Conservation (phyloP, 2,888 invertebrate genomes). For the Dusona sp. region DNA sequence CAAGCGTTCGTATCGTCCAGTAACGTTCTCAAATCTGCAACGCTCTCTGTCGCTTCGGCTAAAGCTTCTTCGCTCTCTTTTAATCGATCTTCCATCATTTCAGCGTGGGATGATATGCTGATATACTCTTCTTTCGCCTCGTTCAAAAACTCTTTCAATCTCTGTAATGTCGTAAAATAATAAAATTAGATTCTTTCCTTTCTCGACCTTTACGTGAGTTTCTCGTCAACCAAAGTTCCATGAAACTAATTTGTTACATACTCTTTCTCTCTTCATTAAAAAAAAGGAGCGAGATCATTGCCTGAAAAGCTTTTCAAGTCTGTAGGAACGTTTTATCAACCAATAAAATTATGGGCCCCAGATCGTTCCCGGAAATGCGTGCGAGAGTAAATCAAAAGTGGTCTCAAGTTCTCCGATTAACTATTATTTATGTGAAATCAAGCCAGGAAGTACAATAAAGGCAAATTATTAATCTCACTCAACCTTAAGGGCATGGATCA, state of each 20-base stretch:
- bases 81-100: slow-evolving; percentile 66
- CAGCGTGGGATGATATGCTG: slow-evolving; percentile 72
- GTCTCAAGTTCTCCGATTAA: no score
- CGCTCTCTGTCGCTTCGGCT: slow-evolving; percentile 74
- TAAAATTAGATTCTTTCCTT: background rate
- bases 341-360: no score
- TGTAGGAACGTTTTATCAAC: no score
- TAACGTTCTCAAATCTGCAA: slow-evolving; percentile 77
- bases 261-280: background rate
- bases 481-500: no score
- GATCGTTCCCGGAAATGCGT: no score
- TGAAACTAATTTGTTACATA: background rate
- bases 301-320: no score
- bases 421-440: no score
- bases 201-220: background rate
- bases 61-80: slow-evolving; percentile 74
- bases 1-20: slow-evolving; percentile 75
- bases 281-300: no score
- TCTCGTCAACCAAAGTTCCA: no score
- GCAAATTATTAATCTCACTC: no score
- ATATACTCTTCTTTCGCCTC: slow-evolving; percentile 83
- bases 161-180: slow-evolving; percentile 71
- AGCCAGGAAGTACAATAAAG: no score
- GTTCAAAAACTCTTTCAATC: slow-evolving; percentile 78
- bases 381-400: no score